Conservation (phyloP, 2,888 invertebrate genomes). For the Epicampocera succincta region DNA sequence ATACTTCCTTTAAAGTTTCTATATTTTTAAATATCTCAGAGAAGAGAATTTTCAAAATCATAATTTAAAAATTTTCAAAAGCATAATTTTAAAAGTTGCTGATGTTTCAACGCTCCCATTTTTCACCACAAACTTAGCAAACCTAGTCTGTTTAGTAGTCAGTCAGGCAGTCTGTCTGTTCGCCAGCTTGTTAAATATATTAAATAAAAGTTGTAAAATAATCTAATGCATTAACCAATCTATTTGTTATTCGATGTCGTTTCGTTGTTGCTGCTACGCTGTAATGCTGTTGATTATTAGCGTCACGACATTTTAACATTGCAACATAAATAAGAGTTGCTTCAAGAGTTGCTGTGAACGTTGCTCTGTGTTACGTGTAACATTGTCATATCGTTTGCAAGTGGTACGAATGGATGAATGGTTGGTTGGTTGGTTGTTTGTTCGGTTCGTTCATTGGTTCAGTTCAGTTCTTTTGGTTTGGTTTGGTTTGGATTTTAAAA, state of each 20-base stretch:
- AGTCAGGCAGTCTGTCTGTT: neutral
- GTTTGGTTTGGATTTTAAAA: constrained; percentile 43
- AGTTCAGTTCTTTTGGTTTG: no score
- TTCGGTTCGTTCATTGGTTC: constrained; percentile 25
- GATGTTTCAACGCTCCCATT: neutral
- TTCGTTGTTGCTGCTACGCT: constrained; percentile 38
- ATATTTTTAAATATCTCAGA: no score
- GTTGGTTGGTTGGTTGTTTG: constrained; percentile 35
- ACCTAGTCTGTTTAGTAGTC: constrained; percentile 21
- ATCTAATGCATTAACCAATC: constrained; percentile 64
- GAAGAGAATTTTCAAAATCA: no score
- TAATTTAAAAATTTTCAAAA: no score
- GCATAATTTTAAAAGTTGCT: no score
- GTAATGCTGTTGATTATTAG: constrained; percentile 63
- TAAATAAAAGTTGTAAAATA: constrained; percentile 40
- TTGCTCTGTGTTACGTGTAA: constrained; percentile 8
- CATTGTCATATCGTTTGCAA: constrained; percentile 44
- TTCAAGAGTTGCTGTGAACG: constrained; percentile 36
- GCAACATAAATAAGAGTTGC: constrained; percentile 69
- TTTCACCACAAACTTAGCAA: constrained; percentile 10
- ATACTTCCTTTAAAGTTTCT: no score
- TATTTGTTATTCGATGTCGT: constrained; percentile 45
- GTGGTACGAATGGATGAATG: constrained; percentile 35
- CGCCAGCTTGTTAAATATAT: neutral
- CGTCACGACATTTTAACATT: constrained; percentile 67